Conservation (phyloP, 92 coral and sea anemone species). For the Diadumene lineata region DNA sequence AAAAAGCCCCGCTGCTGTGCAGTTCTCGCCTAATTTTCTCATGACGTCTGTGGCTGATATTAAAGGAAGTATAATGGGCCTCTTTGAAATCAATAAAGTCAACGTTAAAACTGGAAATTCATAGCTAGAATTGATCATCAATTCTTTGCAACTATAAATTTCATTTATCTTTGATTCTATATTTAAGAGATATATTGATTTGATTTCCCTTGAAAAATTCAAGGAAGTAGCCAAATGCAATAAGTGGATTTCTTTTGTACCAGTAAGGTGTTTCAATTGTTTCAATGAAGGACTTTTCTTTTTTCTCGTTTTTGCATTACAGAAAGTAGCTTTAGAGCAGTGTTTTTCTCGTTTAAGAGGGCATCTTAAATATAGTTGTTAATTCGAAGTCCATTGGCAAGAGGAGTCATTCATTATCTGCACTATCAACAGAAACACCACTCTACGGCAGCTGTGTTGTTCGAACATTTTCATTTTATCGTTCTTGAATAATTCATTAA, state of each 20-base stretch:
- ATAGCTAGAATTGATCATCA: background rate
- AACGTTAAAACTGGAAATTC: background rate
- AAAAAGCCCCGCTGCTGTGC: constrained; percentile 3
- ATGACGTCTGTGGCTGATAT: constrained; percentile 2
- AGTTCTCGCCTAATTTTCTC: background rate
- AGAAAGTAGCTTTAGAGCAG: constrained; percentile 23
- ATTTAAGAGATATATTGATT: background rate
- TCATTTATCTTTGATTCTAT: background rate
- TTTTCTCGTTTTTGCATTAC: background rate
- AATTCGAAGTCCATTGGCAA: constrained; percentile 38
- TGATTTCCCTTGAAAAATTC: background rate
- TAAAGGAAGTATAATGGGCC: constrained; percentile 7
- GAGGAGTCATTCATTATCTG: constrained; percentile 62
- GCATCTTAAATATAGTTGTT: constrained; percentile 28
- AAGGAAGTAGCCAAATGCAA: constrained; percentile 13
- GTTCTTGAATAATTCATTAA: constrained; percentile 72
- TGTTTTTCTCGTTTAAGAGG: constrained; percentile 30
- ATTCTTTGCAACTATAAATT: background rate
- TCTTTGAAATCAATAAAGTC: constrained; percentile 2
- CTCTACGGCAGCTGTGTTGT: constrained; percentile 90
- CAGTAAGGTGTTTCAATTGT: constrained; percentile 16
- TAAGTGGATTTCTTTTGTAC: constrained; percentile 12
- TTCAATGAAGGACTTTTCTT: constrained; percentile 2
- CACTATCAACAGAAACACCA: constrained; percentile 68
- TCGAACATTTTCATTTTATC: constrained; percentile 92